A percentile compares a stretch with the other conserved stretches of the same genome.
These are phyloP conservation scores for Zaprionus ornatus DNA, from an alignment of 1,140 invertebrate genomes.

Conservation along the genomic window DNA sequence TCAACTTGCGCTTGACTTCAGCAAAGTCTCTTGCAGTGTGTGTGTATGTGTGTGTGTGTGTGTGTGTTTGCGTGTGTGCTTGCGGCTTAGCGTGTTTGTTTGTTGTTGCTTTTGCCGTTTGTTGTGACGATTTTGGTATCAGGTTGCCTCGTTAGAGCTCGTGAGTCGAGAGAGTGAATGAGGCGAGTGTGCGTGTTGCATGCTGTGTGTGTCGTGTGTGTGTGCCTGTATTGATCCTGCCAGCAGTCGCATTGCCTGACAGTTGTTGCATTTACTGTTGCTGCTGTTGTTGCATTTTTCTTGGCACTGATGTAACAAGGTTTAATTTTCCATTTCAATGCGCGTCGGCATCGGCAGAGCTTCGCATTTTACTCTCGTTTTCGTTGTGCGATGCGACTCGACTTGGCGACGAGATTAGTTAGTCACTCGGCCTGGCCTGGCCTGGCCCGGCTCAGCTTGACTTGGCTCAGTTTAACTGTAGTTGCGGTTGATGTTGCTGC, in stretches of 20 bases:
- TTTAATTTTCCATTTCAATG: slow-evolving; percentile 83
- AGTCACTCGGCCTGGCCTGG: slow-evolving; percentile 12
- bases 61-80: slow-evolving; percentile 10
- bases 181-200: slow-evolving; percentile 4
- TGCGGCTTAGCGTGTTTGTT: slow-evolving; percentile 45
- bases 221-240: slow-evolving; percentile 59
- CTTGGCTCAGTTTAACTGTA: slow-evolving; percentile 10
- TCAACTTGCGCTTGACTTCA: slow-evolving; percentile 47
- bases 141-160: slow-evolving; percentile 71
- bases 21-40: neutral
- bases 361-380: slow-evolving; percentile 82
- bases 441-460: neutral
- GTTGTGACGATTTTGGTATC: slow-evolving; percentile 78
- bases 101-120: slow-evolving; percentile 53
- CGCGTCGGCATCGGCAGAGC: slow-evolving; percentile 67
- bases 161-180: slow-evolving; percentile 41
- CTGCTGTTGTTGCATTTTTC: slow-evolving; percentile 58
- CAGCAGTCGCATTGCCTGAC: slow-evolving; percentile 53
- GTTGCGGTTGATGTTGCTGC: slow-evolving; percentile 73
- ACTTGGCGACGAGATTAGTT: slow-evolving; percentile 31
- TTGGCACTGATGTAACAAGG: slow-evolving; percentile 79
- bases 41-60: slow-evolving; percentile 8
- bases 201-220: slow-evolving; percentile 19
- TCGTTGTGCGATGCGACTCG: slow-evolving; percentile 66
- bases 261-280: slow-evolving; percentile 47